Evolutionary conservation across 2,113 vertebrate genomes (phyloP).

Genomic region (Sinocyclocheilus anshuiensis): DNA sequence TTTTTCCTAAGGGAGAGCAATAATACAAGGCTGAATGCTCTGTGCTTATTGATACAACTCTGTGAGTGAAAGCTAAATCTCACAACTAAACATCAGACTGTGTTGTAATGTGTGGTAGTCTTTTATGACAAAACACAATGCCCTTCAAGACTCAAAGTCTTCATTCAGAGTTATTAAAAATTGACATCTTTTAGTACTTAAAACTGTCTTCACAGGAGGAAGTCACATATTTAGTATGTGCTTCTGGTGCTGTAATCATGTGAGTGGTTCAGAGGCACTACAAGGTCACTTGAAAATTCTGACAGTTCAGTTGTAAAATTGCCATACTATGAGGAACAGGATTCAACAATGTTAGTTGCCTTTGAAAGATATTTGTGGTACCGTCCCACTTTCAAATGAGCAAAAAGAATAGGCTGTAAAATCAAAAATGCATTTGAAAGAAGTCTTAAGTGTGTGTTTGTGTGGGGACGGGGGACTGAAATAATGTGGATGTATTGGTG

Average conservation of each 20-base stretch:
- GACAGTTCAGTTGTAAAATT: slow-evolving; percentile 59
- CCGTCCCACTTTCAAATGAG: slow-evolving; percentile 48
- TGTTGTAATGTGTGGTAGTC: background rate
- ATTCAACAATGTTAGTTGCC: slow-evolving; percentile 58
- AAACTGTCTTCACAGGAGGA: background rate
- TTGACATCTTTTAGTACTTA: background rate
- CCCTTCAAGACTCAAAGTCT: background rate
- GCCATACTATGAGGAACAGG: slow-evolving; percentile 55
- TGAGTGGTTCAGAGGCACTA: slow-evolving; percentile 55
- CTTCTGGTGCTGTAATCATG: slow-evolving; percentile 27
- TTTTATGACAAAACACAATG: background rate
- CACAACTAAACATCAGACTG: background rate
- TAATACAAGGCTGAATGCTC: too few relatives aligned
- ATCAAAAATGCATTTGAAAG: slow-evolving; percentile 10
- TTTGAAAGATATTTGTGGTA: slow-evolving; percentile 63
- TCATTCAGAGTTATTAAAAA: background rate
- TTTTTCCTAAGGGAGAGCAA: too few relatives aligned
- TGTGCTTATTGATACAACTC: too few relatives aligned
- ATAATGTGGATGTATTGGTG: slow-evolving; percentile 34
- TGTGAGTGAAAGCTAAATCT: background rate
- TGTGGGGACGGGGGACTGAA: slow-evolving; percentile 11
- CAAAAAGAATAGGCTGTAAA: slow-evolving; percentile 16
- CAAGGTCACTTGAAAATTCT: slow-evolving; percentile 36
- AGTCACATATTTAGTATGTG: slow-evolving; percentile 28
- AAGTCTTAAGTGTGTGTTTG: background rate